Base-by-base conservation (phyloP, 2,113 vertebrate species). In the Herpetotheres cachinnans region DNA sequence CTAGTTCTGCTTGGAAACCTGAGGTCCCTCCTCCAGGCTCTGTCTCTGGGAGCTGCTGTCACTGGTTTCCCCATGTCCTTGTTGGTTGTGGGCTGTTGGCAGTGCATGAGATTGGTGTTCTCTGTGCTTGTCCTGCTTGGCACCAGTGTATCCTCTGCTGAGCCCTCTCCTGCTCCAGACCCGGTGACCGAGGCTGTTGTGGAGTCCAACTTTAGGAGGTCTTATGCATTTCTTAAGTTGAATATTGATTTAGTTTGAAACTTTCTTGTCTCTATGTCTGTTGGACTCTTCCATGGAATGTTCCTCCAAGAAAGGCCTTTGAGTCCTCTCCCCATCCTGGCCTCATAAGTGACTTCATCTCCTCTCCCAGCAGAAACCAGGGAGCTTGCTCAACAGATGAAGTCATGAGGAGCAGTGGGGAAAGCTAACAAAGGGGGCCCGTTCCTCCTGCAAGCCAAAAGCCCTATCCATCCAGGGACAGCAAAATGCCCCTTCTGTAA, bases 21-120 rank as follows among this genome's bases (percentile, higher is more conserved):
- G 17, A 22, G 66, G 54, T 49, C 19, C 11, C 22, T 91, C 62
- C 62, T 58, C 54, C 46, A 42, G 38, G 29, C 7, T 71, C 52
- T 49, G 42, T 49, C 61, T 69, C 70, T 62, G 34, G 13, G 38
- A 13, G 6, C 30, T 54, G 74, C 19, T 32, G 11, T 66, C 62
- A 77, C n/a, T 82, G 56, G 10, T 86, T 69, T 62, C 11, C 21
- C 32, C 0, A 0, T 27, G 49, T 14, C 0, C 0, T 20, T 59
- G 29, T 38, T 0, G 0, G 6, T 7, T 85, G 38, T 54, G 46
- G 44, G 32, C n/a, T 77, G 27, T 58, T 90, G 85, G 19, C 54
- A 46, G 66, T 34, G 13, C 8, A 5, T 52, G 42, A 91, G 27
- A 24, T 5, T 1, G 4, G 26, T 78, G 36, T 58, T 44, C 46